Evolutionary conservation across 1,140 invertebrate genomes (phyloP).

Genomic region (Drusus annulatus): DNA sequence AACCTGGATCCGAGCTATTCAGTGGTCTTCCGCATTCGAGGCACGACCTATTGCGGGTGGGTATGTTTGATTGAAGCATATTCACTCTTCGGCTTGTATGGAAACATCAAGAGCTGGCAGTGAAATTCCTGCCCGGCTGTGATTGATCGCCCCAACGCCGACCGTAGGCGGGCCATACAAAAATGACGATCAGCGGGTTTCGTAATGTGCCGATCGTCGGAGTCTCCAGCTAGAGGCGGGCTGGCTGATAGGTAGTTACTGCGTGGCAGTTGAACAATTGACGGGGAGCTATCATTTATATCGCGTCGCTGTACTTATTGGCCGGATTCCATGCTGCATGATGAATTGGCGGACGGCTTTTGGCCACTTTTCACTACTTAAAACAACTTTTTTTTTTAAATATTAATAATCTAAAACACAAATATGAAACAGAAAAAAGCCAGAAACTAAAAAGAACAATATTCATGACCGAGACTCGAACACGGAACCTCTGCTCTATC

Average conservation of each 20-base stretch:
- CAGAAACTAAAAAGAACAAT: too few relatives aligned
- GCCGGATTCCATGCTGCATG: constrained; percentile 9
- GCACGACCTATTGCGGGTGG: neutral
- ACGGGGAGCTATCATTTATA: constrained; percentile 28
- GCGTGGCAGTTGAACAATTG: constrained; percentile 13
- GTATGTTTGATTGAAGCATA: constrained; percentile 11
- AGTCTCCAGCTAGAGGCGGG: neutral
- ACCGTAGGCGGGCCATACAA: constrained; percentile 16
- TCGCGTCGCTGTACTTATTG: constrained; percentile 10
- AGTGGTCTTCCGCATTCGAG: too few relatives aligned
- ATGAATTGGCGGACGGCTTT: neutral
- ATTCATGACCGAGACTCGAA: too few relatives aligned
- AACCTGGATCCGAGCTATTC: too few relatives aligned
- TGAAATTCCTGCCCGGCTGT: constrained; percentile 8
- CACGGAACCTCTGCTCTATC: too few relatives aligned
- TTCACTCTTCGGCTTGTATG: constrained; percentile 7
- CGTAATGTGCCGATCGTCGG: constrained; percentile 7
- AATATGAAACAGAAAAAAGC: too few relatives aligned
- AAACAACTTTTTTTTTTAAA: too few relatives aligned
- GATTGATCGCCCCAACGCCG: constrained; percentile 31
- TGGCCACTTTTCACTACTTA: neutral
- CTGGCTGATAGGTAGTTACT: too few relatives aligned
- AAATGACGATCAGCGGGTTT: constrained; percentile 13
- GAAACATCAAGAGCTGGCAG: neutral
- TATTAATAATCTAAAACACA: too few relatives aligned